phyloP scores from a whole-genome alignment of 2,797 vertebrate genomes.

The Sebastes itinus region DNA sequence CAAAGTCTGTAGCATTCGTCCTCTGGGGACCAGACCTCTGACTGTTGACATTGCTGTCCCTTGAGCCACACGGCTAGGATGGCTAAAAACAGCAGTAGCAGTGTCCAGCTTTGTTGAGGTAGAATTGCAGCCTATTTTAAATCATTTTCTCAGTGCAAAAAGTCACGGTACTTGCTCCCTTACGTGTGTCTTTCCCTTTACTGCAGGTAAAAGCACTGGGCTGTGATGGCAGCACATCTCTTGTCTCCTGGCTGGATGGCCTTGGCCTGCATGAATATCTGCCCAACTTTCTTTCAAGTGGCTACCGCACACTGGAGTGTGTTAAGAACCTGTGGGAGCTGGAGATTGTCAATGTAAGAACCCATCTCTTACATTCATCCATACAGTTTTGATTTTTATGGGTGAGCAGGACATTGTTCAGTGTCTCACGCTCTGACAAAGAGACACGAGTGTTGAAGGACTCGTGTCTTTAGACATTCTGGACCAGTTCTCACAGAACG shows the following conservation, averaged over 20 bases:
- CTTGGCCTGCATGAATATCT: conserved; percentile 96
- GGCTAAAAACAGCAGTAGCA: neutral
- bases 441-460: neutral
- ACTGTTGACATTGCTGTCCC: neutral
- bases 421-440: neutral
- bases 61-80: neutral
- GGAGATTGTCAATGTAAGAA: conserved; percentile 95
- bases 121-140: neutral
- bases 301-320: conserved; percentile 95
- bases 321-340: conserved; percentile 99
- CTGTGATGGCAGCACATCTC: conserved; percentile 90
- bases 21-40: neutral
- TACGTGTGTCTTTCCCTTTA: neutral
- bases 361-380: neutral
- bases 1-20: neutral
- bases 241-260: conserved; percentile 92
- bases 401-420: neutral
- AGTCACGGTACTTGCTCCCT: neutral
- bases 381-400: neutral
- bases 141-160: neutral
- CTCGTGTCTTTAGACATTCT: neutral
- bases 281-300: conserved; percentile 94
- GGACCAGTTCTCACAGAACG: neutral
- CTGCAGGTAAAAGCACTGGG: conserved; percentile 91
- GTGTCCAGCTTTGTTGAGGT: neutral